Evolutionary conservation across 2,113 vertebrate species (phyloP).

Genomic region (Galeopterus variegatus): DNA sequence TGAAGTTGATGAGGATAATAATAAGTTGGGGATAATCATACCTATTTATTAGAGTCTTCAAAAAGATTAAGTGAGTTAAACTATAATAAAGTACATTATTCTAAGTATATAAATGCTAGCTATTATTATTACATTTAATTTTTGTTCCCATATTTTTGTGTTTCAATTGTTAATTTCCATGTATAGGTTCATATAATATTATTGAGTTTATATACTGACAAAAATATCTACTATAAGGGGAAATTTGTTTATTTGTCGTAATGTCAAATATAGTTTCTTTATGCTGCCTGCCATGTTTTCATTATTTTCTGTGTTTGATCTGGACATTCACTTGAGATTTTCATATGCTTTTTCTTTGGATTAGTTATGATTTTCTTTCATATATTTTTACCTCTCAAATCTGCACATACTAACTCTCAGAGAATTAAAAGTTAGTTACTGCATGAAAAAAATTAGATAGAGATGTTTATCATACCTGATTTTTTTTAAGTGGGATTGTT

Average conservation of each 20-base stretch:
- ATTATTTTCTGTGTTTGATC: conserved; percentile 3
- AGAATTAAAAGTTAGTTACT: conserved; percentile 50
- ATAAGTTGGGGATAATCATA: neutral
- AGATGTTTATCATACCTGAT: neutral
- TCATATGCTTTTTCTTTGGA: conserved; percentile 18
- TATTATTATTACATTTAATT: neutral
- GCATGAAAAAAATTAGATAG: conserved; percentile 2
- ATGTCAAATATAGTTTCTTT: neutral
- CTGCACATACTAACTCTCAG: neutral
- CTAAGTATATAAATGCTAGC: too few relatives aligned
- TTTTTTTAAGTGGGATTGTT: neutral
- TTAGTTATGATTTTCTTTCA: conserved; percentile 5
- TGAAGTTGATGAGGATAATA: neutral
- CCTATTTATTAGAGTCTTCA: neutral
- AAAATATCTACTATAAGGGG: neutral
- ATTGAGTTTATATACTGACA: neutral
- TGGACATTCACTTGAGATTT: neutral
- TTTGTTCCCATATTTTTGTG: neutral
- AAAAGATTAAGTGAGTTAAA: neutral
- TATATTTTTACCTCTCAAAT: conserved; percentile 44
- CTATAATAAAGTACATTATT: neutral
- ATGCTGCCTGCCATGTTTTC: neutral
- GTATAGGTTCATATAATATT: neutral
- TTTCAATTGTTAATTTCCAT: conserved; percentile 2
- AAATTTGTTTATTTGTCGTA: neutral